Evolutionary conservation across 2,888 invertebrate species (phyloP).

Genomic region (Boloria euphrosyne): DNA sequence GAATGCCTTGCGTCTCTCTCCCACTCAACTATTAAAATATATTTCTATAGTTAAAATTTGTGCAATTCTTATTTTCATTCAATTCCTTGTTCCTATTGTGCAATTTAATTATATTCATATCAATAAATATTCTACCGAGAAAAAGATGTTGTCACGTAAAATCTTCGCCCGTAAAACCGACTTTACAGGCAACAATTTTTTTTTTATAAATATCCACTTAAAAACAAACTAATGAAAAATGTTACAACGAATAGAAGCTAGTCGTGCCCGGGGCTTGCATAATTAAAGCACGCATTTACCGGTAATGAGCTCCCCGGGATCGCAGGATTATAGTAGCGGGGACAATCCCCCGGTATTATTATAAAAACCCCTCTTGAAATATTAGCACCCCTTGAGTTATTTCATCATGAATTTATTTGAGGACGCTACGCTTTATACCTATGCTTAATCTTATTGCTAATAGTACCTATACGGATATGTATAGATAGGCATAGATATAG

Average conservation of each 20-base stretch:
- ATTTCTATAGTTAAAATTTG: too few relatives aligned
- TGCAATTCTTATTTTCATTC: too few relatives aligned
- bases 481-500: too few relatives aligned
- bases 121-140: too few relatives aligned
- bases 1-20: too few relatives aligned
- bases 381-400: constrained; percentile 8
- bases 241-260: neutral
- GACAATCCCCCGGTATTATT: constrained; percentile 16
- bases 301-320: constrained; percentile 36
- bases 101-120: too few relatives aligned
- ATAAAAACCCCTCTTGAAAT: constrained; percentile 19
- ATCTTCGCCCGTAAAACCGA: too few relatives aligned
- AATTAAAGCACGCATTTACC: constrained; percentile 44
- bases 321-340: constrained; percentile 3
- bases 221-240: constrained; percentile 4
- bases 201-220: neutral
- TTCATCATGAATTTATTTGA: neutral
- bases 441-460: neutral
- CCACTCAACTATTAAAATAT: too few relatives aligned
- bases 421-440: neutral
- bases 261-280: constrained; percentile 34
- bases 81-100: too few relatives aligned
- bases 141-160: too few relatives aligned
- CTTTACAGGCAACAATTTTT: too few relatives aligned
- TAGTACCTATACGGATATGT: neutral